A percentile compares a stretch with the other conserved stretches of the same genome.
Evolutionary conservation across 64 coral and sea anemone genomes (phyloP).

Genomic region (Dendrophyllia cribrosa): DNA sequence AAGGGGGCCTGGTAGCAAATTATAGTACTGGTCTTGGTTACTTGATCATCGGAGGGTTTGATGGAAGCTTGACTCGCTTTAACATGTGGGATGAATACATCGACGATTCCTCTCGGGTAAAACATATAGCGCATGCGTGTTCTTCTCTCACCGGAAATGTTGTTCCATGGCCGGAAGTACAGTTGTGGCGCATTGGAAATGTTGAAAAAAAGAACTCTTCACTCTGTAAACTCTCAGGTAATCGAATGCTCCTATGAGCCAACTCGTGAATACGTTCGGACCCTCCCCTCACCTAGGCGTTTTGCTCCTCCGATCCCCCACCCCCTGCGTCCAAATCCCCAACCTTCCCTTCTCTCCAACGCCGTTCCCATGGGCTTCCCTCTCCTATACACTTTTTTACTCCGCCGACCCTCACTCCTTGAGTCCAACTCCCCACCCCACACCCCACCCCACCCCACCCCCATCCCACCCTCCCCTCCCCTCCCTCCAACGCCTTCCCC

Average conservation of each 20-base stretch:
- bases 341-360: no score
- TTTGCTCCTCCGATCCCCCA: no score
- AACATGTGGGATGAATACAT: slow-evolving; percentile 44
- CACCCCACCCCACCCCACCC: no score
- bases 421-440: no score
- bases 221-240: slow-evolving; percentile 17
- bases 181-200: background rate
- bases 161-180: slow-evolving; percentile 16
- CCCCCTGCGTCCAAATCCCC: no score
- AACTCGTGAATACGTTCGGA: background rate
- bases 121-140: slow-evolving; percentile 2
- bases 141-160: background rate
- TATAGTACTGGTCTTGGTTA: background rate
- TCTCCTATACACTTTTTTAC: no score
- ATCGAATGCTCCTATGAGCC: background rate
- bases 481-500: no score
- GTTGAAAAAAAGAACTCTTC: background rate
- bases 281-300: no score
- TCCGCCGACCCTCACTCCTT: no score
- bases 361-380: no score
- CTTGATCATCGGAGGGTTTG: background rate
- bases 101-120: background rate
- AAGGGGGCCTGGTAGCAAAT: background rate
- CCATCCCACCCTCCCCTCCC: no score
- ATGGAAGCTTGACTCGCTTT: slow-evolving; percentile 5